Evolutionary conservation across 1,140 invertebrate genomes (phyloP).

Genomic region (Pemphigus obesinymphae): DNA sequence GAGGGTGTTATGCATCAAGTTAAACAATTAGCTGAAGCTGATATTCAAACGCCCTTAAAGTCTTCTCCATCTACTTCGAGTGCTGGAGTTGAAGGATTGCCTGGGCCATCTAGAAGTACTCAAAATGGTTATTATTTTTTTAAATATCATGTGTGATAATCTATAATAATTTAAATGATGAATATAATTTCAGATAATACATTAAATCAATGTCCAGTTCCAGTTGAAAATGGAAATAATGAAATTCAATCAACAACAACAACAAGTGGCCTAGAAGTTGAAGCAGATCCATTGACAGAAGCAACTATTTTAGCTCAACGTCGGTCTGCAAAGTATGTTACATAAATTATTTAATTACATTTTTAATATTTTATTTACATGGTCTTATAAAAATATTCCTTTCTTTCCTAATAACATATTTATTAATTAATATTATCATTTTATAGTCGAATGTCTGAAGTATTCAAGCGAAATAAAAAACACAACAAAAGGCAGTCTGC

Average conservation of each 20-base stretch:
- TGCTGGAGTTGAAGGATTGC: constrained; percentile 23
- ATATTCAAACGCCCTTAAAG: constrained; percentile 22
- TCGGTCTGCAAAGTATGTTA: constrained; percentile 17
- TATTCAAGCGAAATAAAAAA: constrained; percentile 37
- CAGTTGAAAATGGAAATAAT: constrained; percentile 7
- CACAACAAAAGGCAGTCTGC: constrained; percentile 29
- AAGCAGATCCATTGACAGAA: not conserved
- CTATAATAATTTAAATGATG: not conserved
- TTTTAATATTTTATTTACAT: not conserved
- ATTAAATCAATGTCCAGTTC: not conserved
- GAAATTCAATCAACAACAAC: constrained; percentile 5
- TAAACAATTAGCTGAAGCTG: constrained; percentile 41
- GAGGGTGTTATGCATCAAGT: constrained; percentile 61
- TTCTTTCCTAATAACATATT: no score
- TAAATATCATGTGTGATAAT: not conserved
- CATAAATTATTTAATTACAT: no score
- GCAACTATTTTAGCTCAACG: constrained; percentile 29
- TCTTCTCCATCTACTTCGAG: constrained; percentile 8
- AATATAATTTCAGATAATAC: not conserved
- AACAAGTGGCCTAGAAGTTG: not conserved
- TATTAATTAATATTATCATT: no score
- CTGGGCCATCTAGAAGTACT: constrained; percentile 28
- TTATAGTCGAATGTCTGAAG: constrained; percentile 29
- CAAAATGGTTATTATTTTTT: constrained; percentile 3
- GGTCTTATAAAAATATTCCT: not conserved